phyloP scores from a whole-genome alignment of 1,140 invertebrate genomes.

The Scaptomyza montana region DNA sequence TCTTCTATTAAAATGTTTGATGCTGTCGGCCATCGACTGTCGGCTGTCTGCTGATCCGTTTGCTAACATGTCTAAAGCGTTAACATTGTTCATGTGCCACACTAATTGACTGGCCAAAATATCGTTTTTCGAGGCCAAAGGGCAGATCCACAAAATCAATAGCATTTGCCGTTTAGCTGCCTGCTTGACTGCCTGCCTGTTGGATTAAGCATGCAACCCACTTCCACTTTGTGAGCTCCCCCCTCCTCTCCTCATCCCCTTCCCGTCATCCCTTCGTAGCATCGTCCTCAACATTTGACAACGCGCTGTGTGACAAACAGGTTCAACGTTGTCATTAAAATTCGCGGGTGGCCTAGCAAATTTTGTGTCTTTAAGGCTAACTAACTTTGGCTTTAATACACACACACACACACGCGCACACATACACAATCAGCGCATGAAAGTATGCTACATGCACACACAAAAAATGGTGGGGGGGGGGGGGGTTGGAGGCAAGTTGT shows the following conservation, averaged over 20 bases:
- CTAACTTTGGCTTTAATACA: constrained; percentile 45
- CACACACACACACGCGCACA: constrained; percentile 23
- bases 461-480: neutral
- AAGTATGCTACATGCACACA: constrained; percentile 68
- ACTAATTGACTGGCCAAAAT: constrained; percentile 53
- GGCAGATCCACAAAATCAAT: constrained; percentile 69
- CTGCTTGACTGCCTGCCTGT: neutral
- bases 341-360: constrained; percentile 68
- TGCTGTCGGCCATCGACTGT: constrained; percentile 16
- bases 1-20: constrained; percentile 36
- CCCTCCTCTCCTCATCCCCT: neutral
- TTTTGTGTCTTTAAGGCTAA: constrained; percentile 63
- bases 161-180: constrained; percentile 28
- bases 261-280: constrained; percentile 20
- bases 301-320: constrained; percentile 16
- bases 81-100: constrained; percentile 19
- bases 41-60: neutral
- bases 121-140: constrained; percentile 45
- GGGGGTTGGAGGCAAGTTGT: neutral
- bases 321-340: constrained; percentile 61
- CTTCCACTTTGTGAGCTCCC: neutral
- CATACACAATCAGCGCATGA: constrained; percentile 68
- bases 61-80: constrained; percentile 25
- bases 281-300: constrained; percentile 61
- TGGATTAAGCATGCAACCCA: neutral